Evolutionary conservation across 2,888 invertebrate species (phyloP).

Genomic region (Lasioglossum marginatum): DNA sequence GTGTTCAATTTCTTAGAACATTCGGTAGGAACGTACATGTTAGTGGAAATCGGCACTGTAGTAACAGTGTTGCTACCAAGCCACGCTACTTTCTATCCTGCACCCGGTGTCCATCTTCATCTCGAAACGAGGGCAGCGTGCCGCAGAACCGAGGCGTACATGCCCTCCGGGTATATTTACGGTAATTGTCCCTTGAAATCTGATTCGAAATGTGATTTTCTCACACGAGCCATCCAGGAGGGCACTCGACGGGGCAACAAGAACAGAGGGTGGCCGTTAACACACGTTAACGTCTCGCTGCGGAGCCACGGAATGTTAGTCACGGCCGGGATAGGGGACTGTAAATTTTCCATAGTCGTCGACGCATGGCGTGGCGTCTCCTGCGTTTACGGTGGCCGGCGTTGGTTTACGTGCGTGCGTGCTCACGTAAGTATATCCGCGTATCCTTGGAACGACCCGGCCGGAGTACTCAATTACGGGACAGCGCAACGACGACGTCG

Average conservation of each 20-base stretch:
- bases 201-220: background rate
- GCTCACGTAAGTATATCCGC: constrained; percentile 43
- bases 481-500: background rate
- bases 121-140: background rate
- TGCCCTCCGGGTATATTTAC: background rate
- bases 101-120: background rate
- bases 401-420: constrained; percentile 39
- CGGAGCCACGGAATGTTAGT: constrained; percentile 55
- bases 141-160: background rate
- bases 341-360: constrained; percentile 60
- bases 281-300: constrained; percentile 54
- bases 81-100: background rate
- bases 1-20: too few species aligned
- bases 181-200: constrained; percentile 9
- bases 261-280: constrained; percentile 30
- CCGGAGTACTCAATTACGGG: constrained; percentile 46
- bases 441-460: constrained; percentile 38
- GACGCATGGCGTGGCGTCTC: background rate
- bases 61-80: background rate
- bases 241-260: background rate
- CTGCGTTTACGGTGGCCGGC: constrained; percentile 4
- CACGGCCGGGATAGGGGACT: constrained; percentile 44
- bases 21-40: background rate
- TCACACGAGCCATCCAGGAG: background rate
- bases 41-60: background rate